Evolutionary conservation across 23 tunicate species (phyloP).

Genomic region (Styela clava): DNA sequence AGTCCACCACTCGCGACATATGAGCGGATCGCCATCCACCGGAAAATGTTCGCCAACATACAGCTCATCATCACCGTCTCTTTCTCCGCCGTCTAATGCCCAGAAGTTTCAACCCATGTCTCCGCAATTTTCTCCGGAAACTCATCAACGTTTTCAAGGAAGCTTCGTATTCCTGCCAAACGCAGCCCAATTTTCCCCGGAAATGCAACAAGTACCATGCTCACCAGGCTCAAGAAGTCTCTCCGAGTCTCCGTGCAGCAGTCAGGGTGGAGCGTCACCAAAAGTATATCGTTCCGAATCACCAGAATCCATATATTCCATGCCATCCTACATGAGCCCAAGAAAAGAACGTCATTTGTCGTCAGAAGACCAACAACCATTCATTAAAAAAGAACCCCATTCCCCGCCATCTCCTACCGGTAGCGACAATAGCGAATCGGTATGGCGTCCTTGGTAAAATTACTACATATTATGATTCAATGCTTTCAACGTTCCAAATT

Average conservation of each 20-base stretch:
- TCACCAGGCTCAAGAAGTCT: constrained; percentile 12
- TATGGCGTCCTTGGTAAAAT: constrained; percentile 31
- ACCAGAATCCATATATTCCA: neutral
- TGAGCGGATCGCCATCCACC: neutral
- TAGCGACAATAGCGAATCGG: constrained; percentile 19
- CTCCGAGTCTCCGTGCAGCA: constrained; percentile 5
- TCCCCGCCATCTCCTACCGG: constrained; percentile 7
- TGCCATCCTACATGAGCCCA: neutral
- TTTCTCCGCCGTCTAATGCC: neutral
- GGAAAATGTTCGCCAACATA: neutral
- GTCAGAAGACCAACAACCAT: constrained; percentile 8
- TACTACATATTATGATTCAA: neutral
- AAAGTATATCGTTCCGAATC: neutral
- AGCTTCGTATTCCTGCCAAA: neutral
- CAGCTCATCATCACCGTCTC: neutral
- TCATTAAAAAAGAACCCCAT: constrained; percentile 13
- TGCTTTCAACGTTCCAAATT: neutral
- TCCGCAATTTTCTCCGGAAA: neutral
- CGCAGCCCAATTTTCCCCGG: neutral
- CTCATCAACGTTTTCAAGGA: neutral
- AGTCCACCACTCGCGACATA: neutral
- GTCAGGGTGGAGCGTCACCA: constrained; percentile 1
- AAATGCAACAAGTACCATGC: constrained; percentile 9
- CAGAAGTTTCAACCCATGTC: neutral
- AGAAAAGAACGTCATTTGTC: constrained; percentile 3